Conservation (phyloP, 1,140 invertebrate species). For the Aricia agestis region DNA sequence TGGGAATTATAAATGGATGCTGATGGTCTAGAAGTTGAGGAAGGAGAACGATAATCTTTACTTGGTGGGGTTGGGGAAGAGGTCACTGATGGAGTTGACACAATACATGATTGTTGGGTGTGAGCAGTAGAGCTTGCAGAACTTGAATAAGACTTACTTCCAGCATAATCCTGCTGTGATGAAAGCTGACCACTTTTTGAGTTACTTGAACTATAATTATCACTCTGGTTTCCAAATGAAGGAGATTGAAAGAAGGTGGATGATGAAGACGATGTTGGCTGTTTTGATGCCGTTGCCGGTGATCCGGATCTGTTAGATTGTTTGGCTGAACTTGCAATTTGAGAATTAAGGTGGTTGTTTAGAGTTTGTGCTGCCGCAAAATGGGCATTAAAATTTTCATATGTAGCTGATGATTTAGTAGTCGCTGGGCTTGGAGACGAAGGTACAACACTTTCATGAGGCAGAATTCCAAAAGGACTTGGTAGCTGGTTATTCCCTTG, state of each 20-base stretch:
- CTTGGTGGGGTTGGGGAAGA: conserved; percentile 70
- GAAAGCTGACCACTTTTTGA: conserved; percentile 76
- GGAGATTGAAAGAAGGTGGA: conserved; percentile 80
- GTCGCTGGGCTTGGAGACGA: conserved; percentile 79
- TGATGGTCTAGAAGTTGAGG: conserved; percentile 58
- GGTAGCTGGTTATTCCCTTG: conserved; percentile 81
- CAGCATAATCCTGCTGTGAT: conserved; percentile 75
- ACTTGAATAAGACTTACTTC: conserved; percentile 78
- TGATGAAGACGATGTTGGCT: conserved; percentile 75
- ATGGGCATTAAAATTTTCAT: conserved; percentile 82
- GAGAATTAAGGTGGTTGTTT: conserved; percentile 80
- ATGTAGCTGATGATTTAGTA: conserved; percentile 75
- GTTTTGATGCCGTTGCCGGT: conserved; percentile 76
- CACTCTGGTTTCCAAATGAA: conserved; percentile 75
- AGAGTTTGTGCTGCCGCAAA: conserved; percentile 80
- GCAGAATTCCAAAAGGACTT: conserved; percentile 85
- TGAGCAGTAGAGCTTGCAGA: conserved; percentile 75
- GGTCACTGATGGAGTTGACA: conserved; percentile 78
- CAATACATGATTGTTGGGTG: conserved; percentile 83
- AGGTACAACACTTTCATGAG: conserved; percentile 85
- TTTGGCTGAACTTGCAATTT: conserved; percentile 76
- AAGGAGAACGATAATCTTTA: conserved; percentile 80
- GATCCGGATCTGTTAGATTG: conserved; percentile 76
- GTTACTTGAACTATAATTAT: conserved; percentile 77
- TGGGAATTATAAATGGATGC: conserved; percentile 71